Evolutionary conservation across 2,797 vertebrate species (phyloP).

Genomic region (Octomys mimax): DNA sequence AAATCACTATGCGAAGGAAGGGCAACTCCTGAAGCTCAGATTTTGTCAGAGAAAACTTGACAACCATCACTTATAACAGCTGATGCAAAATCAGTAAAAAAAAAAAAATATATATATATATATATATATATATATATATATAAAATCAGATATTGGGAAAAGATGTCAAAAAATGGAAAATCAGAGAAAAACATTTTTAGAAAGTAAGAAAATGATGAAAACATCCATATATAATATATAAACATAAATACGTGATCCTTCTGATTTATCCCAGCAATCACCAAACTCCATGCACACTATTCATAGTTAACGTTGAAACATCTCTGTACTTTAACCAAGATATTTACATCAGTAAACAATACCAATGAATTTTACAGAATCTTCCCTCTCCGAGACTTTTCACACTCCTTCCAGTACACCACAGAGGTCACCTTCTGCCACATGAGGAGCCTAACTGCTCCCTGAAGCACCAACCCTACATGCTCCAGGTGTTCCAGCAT

Average conservation of each 20-base stretch:
- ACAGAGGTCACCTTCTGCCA: neutral
- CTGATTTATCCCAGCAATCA: neutral
- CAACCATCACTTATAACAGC: neutral
- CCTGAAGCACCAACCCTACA: neutral
- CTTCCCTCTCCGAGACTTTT: neutral
- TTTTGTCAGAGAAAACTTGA: neutral
- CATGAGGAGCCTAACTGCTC: neutral
- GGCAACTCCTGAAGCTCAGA: neutral
- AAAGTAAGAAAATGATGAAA: conserved; percentile 30
- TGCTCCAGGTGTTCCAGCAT: neutral
- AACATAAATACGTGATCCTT: neutral
- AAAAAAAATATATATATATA: neutral
- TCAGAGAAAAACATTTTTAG: neutral
- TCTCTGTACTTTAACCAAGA: neutral
- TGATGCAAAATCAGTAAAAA: neutral
- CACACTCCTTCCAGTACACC: too few relatives aligned
- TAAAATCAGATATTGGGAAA: neutral
- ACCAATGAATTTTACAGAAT: neutral
- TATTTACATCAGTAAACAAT: neutral
- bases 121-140: neutral
- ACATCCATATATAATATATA: neutral
- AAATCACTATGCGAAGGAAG: conserved; percentile 39
- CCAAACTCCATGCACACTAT: neutral
- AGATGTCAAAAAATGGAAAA: conserved; percentile 22
- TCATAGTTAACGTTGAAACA: neutral